phyloP scores from a whole-genome alignment of 2,113 vertebrate species.

The Tragelaphus scriptus region DNA sequence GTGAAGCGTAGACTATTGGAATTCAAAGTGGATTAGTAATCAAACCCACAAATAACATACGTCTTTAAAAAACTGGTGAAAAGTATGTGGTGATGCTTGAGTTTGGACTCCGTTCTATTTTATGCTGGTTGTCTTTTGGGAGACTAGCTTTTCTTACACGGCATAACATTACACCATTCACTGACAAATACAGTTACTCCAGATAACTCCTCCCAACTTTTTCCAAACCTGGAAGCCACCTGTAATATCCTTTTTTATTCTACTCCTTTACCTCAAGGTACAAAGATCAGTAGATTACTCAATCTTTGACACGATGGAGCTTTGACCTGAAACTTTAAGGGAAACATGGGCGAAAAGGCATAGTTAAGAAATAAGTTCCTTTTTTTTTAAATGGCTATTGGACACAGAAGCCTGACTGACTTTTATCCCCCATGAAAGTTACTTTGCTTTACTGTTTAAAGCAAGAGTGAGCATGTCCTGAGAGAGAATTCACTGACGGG shows the following conservation, averaged over 20 bases:
- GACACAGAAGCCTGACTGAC: background rate
- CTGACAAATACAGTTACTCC: background rate
- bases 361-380: slow-evolving; percentile 4
- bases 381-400: slow-evolving; percentile 37
- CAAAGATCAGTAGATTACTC: slow-evolving; percentile 40
- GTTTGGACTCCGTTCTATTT: background rate
- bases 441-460: slow-evolving; percentile 52
- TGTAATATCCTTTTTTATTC: slow-evolving; percentile 40
- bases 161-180: background rate
- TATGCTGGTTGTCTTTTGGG: background rate
- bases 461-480: slow-evolving; percentile 54
- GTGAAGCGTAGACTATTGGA: background rate
- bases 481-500: slow-evolving; percentile 45
- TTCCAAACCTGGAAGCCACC: slow-evolving; percentile 55
- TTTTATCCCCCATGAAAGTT: slow-evolving; percentile 40
- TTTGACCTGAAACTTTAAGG: slow-evolving; percentile 13
- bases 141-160: background rate
- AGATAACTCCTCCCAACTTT: slow-evolving; percentile 34
- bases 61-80: background rate
- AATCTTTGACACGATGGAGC: background rate
- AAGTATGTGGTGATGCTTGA: background rate
- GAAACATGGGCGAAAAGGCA: background rate
- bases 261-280: slow-evolving; percentile 30
- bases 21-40: slow-evolving; percentile 5
- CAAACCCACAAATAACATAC: background rate